Evolutionary conservation across 2,797 vertebrate genomes (phyloP).

Genomic region (Rhynchotus rufescens): DNA sequence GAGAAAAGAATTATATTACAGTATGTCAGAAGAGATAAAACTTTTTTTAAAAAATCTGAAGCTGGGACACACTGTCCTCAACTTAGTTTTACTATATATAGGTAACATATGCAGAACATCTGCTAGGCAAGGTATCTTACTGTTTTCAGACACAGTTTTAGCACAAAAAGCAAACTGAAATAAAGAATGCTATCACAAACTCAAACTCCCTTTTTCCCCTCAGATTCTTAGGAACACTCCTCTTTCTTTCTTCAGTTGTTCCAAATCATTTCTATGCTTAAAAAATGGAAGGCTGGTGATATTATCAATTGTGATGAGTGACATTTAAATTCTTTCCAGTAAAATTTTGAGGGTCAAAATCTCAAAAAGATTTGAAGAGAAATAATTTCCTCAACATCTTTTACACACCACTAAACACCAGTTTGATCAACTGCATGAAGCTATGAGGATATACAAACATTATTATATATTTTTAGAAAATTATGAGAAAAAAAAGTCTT

Average conservation of each 20-base stretch:
- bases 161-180: not conserved
- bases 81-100: not conserved
- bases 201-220: not conserved
- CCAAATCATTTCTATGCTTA: not conserved
- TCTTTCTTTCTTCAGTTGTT: not conserved
- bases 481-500: not conserved
- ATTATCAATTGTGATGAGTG: not conserved
- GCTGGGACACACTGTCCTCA: conserved; percentile 9
- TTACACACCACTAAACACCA: not conserved
- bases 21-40: not conserved
- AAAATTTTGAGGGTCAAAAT: not conserved
- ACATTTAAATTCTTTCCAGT: not conserved
- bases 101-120: conserved; percentile 13
- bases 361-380: not conserved
- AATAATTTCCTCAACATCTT: not conserved
- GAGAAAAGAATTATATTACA: not conserved
- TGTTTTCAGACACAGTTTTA: conserved; percentile 4
- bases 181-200: not conserved
- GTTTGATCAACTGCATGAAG: not conserved
- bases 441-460: not conserved
- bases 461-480: not conserved
- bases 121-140: not conserved
- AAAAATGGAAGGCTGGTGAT: not conserved
- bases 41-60: not conserved
- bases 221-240: not conserved